Evolutionary conservation across 2,888 invertebrate species (phyloP), one percentile per base, ranked within the genome.

Genomic region (Tetragonisca angustula): DNA sequence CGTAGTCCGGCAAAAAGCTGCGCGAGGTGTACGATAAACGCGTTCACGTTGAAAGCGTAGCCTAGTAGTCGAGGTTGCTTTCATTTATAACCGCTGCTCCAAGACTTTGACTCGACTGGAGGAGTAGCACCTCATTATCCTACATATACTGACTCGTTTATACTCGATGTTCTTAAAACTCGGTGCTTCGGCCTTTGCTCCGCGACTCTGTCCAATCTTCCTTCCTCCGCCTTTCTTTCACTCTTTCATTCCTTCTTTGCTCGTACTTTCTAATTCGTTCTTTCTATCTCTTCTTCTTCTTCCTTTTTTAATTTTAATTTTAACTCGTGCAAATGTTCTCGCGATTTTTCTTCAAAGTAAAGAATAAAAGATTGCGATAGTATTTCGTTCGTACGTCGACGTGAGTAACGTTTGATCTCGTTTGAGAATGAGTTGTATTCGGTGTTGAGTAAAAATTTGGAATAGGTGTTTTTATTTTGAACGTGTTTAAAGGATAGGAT

Each of bases 121-220:
- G 74, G 74, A 84, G 83, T 70, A 79, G 82, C 82, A 67, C 78
- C 87, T 84, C 79, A 75, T 87, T 87, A 87, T 78, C 67, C 78
- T 75, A 68, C 73, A 73, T 56, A 68, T 59, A 59, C 64, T 43
- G 73, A 82, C 74, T 80, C 82, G 70, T 73, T 76, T 73, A 73
- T 62, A 61, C 71, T 64, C 49, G 32, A 82, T 56, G 61, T 54
- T 70, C 61, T 75, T 32, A 43, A 59, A 59, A 24, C 65, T n/a
- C 27, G 43, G 19, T 50, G 56, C 64, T 36, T 27, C 43, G 17
- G 4, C 52, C 54, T 78, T 54, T 54, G 19, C 71, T 71, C 6
- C 54, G 43, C 43, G 67, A 50, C 27, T 36, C 43, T 52, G 36
- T 52, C 43, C 21, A 6, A 65, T 43, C 24, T 61, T 71, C 32